Evolutionary conservation across 1,140 invertebrate species (phyloP).

Genomic region (Lethocerus indicus): DNA sequence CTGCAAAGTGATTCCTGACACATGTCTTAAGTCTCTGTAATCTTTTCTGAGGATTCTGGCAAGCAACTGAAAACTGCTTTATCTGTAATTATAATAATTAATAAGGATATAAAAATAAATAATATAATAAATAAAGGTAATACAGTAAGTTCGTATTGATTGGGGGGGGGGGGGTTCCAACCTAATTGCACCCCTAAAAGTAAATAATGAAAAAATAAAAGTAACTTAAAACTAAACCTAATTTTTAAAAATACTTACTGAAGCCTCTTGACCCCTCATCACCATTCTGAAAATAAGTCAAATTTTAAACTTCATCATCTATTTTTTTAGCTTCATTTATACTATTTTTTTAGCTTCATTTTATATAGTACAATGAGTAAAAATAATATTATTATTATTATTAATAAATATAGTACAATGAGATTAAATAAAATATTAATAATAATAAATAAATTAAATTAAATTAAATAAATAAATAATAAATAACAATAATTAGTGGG

Average conservation of each 20-base stretch:
- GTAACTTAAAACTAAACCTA: constrained; percentile 9
- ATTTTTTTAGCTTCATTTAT: too few relatives aligned
- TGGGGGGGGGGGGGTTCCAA: too few relatives aligned
- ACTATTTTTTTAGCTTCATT: too few relatives aligned
- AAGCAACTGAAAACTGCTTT: constrained; percentile 27
- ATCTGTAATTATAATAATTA: constrained; percentile 23
- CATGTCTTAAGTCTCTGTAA: constrained; percentile 25
- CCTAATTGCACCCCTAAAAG: neutral
- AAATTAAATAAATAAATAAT: too few relatives aligned
- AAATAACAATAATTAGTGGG: too few relatives aligned
- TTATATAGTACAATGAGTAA: too few relatives aligned
- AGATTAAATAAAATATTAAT: too few relatives aligned
- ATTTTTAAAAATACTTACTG: constrained; percentile 24
- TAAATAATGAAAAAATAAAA: constrained; percentile 3
- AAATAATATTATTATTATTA: too few relatives aligned
- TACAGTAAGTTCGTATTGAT: neutral
- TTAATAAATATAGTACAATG: too few relatives aligned
- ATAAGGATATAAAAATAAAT: neutral
- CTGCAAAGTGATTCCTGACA: constrained; percentile 26
- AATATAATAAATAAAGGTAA: neutral
- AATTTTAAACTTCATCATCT: too few relatives aligned
- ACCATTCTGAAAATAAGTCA: constrained; percentile 33
- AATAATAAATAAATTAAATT: too few relatives aligned
- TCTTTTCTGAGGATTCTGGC: constrained; percentile 23
- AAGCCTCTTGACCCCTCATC: constrained; percentile 28